Percentiles rank a stretch among this genome's conserved stretches.
Evolutionary conservation across 2,888 invertebrate genomes (phyloP).

Genomic region (Spisula subtruncata): DNA sequence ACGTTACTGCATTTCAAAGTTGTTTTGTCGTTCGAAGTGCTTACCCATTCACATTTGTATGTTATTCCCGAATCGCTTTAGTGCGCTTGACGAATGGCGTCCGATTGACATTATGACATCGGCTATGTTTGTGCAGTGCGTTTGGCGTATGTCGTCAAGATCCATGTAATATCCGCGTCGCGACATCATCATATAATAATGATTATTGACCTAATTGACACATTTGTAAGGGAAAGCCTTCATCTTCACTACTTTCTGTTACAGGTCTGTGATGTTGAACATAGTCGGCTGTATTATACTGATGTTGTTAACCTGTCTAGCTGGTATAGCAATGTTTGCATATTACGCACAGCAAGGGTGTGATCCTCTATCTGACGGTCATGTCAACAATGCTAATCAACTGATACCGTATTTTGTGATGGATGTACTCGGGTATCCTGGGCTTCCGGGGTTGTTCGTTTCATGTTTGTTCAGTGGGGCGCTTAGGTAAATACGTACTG

Average conservation of each 20-base stretch:
- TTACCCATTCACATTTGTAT: no score
- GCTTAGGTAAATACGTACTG: slow-evolving; percentile 62
- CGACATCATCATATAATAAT: no score
- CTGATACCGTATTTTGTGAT: slow-evolving; percentile 75
- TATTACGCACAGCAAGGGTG: slow-evolving; percentile 77
- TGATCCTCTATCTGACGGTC: slow-evolving; percentile 71
- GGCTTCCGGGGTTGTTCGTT: slow-evolving; percentile 76
- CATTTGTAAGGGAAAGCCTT: no score
- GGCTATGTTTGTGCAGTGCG: no score
- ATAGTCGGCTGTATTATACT: slow-evolving; percentile 72
- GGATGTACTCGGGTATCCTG: slow-evolving; percentile 71
- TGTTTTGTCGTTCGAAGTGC: no score
- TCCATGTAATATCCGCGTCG: no score
- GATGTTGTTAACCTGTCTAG: slow-evolving; percentile 72
- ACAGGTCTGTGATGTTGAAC: slow-evolving; percentile 77
- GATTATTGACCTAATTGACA: no score
- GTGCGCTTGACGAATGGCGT: no score
- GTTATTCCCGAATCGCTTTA: no score
- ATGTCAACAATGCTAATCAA: slow-evolving; percentile 67
- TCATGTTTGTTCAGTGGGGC: slow-evolving; percentile 75
- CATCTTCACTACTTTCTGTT: not conserved
- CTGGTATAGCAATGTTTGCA: slow-evolving; percentile 77
- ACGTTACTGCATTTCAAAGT: no score
- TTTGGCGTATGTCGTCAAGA: no score
- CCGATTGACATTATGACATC: no score